These are phyloP conservation scores for Mayetiola destructor DNA, from an alignment of 2,888 invertebrate species.

Conservation along the genomic window DNA sequence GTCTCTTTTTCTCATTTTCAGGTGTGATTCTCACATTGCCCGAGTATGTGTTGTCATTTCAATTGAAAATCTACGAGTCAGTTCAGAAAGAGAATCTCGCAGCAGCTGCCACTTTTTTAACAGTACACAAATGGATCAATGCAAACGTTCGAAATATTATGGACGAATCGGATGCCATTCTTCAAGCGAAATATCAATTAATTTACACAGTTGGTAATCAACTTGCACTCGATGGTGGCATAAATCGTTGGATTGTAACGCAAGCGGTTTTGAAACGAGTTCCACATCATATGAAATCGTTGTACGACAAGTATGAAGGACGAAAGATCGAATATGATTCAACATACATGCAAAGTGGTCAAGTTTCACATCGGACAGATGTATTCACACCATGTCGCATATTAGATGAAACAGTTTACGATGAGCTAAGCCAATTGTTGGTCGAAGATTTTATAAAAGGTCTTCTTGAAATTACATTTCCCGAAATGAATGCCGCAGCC, in stretches of 20 bases:
- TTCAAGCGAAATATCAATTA: slow-evolving; percentile 7
- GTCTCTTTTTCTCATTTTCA: neutral
- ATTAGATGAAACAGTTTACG: neutral
- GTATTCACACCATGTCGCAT: slow-evolving; percentile 11
- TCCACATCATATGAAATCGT: neutral
- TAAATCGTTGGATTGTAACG: neutral
- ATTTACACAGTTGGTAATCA: slow-evolving; percentile 13
- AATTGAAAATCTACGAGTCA: slow-evolving; percentile 8
- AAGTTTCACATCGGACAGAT: neutral
- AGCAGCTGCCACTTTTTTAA: neutral
- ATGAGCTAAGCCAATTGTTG: neutral
- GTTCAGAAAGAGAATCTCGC: neutral
- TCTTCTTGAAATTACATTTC: neutral
- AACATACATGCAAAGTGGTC: neutral
- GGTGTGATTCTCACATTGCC: slow-evolving; percentile 1
- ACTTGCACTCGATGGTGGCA: neutral
- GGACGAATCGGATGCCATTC: slow-evolving; percentile 10
- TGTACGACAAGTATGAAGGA: neutral
- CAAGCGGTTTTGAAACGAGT: slow-evolving; percentile 3
- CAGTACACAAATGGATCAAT: slow-evolving; percentile 6
- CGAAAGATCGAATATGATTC: neutral
- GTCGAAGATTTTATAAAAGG: neutral
- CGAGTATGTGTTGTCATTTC: slow-evolving; percentile 7
- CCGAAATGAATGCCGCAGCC: neutral
- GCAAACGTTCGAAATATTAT: slow-evolving; percentile 1